These are phyloP conservation scores for Drosophila auraria DNA, from an alignment of 1,140 invertebrate genomes.

Conservation along the genomic window DNA sequence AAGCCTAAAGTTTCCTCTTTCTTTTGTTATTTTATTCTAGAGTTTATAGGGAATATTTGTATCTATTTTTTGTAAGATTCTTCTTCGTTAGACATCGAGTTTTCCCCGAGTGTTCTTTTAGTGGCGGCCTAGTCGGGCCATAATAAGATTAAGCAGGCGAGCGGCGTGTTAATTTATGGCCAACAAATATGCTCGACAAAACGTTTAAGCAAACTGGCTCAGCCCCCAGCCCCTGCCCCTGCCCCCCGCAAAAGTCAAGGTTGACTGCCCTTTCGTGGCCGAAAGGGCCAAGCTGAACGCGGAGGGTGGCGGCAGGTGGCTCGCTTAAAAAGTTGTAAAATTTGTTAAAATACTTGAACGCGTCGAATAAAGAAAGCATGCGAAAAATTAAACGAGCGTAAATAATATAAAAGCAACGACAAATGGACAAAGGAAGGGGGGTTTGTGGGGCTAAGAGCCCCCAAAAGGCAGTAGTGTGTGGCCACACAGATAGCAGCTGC, in stretches of 20 bases:
- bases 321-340: conserved; percentile 75
- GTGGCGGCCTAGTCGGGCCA: conserved; percentile 43
- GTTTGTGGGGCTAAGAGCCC: neutral
- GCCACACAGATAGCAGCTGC: conserved; percentile 31
- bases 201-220: conserved; percentile 48
- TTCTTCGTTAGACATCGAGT: no score
- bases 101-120: neutral
- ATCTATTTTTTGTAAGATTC: no score
- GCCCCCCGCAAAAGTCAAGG: conserved; percentile 53
- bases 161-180: conserved; percentile 74
- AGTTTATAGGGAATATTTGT: no score
- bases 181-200: conserved; percentile 72
- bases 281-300: neutral
- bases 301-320: neutral
- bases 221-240: neutral
- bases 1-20: no score
- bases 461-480: neutral
- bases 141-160: conserved; percentile 73
- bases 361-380: conserved; percentile 50
- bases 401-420: conserved; percentile 67
- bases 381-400: conserved; percentile 74
- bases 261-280: conserved; percentile 25
- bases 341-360: conserved; percentile 72
- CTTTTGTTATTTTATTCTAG: no score
- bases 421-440: conserved; percentile 45